Conservation (phyloP, 2,888 invertebrate species). For the Polymixis flavicincta region DNA sequence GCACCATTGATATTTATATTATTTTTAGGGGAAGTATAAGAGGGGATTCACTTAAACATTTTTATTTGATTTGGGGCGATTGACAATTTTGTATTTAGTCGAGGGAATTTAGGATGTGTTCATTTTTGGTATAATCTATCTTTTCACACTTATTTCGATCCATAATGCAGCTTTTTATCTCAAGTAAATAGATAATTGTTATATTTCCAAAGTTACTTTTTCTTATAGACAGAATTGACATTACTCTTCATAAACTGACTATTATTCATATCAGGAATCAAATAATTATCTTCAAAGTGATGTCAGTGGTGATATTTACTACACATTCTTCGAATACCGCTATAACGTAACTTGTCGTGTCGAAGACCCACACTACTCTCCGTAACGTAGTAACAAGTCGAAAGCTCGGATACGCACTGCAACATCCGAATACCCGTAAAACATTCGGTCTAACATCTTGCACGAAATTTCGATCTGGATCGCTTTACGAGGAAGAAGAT, state of each 20-base stretch:
- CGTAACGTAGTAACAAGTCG: neutral
- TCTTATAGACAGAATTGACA: neutral
- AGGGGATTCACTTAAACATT: slow-evolving; percentile 57
- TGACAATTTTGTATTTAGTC: slow-evolving; percentile 26
- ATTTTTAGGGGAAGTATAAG: slow-evolving; percentile 73
- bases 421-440: slow-evolving; percentile 6
- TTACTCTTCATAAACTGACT: neutral
- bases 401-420: neutral
- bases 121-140: neutral
- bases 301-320: neutral
- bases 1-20: slow-evolving; percentile 86
- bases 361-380: slow-evolving; percentile 14
- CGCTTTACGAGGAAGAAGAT: neutral
- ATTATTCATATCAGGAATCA: slow-evolving; percentile 2
- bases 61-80: slow-evolving; percentile 39
- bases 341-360: neutral
- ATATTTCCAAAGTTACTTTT: neutral
- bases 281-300: slow-evolving; percentile 18
- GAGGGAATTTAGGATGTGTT: neutral
- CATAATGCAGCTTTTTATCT: neutral
- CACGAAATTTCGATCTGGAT: neutral
- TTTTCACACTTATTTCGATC: neutral
- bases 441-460: slow-evolving; percentile 2
- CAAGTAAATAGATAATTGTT: neutral
- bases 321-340: slow-evolving; percentile 18